These are phyloP conservation scores for Globicephala melas DNA, from an alignment of 2,113 vertebrate species.

Conservation along the genomic window DNA sequence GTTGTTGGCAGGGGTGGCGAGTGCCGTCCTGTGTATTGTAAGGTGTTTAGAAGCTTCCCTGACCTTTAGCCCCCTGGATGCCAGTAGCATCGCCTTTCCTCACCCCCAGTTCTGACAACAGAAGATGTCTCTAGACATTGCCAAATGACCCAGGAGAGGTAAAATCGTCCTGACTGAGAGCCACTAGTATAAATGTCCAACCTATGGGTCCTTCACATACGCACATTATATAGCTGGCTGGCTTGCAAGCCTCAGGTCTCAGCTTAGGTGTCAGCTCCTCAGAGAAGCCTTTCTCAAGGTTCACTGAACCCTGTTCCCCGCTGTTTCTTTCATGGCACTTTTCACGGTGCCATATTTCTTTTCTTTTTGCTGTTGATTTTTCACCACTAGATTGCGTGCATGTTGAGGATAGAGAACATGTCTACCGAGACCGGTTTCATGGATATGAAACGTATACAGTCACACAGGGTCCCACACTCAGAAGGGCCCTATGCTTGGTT, in stretches of 20 bases:
- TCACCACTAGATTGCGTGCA: neutral
- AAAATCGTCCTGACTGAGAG: neutral
- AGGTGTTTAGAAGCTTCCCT: neutral
- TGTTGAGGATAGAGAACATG: neutral
- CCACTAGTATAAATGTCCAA: neutral
- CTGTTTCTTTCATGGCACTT: neutral
- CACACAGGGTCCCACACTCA: neutral
- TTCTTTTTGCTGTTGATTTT: neutral
- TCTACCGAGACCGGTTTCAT: neutral
- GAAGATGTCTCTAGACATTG: neutral
- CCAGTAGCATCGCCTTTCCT: neutral
- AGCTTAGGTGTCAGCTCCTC: neutral
- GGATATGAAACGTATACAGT: neutral
- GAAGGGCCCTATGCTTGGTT: neutral
- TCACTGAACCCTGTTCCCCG: neutral
- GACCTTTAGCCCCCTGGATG: neutral
- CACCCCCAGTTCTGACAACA: neutral
- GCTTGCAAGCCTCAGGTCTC: neutral
- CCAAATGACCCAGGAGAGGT: too few species aligned
- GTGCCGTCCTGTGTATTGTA: neutral
- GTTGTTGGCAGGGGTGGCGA: neutral
- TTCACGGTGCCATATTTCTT: neutral
- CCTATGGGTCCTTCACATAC: neutral
- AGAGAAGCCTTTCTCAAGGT: neutral
- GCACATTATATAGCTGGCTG: neutral